Conservation (phyloP, 2,888 invertebrate genomes). For the Polydrusus cervinus region DNA sequence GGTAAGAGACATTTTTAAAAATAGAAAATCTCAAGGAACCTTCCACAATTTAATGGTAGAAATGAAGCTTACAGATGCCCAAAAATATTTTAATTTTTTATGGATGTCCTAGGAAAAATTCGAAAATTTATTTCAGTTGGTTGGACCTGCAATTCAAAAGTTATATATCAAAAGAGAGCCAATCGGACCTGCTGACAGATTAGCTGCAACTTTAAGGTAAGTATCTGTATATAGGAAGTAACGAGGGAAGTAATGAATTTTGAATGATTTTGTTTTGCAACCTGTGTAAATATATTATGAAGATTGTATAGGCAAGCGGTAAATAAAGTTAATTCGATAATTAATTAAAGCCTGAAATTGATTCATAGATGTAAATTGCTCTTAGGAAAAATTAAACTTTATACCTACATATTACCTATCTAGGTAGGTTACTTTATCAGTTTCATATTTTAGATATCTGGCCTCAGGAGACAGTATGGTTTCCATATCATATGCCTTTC, state of each 20-base stretch:
- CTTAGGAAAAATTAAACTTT: neutral
- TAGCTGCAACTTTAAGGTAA: conserved; percentile 1
- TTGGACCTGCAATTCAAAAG: neutral
- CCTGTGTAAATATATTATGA: neutral
- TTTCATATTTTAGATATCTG: conserved; percentile 15
- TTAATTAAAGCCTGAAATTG: neutral
- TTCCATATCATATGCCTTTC: conserved; percentile 30
- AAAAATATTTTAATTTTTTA: neutral
- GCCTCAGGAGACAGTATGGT: conserved; percentile 34
- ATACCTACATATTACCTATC: neutral
- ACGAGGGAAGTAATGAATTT: neutral
- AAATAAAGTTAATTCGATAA: conserved; percentile 1
- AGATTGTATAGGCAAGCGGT: neutral
- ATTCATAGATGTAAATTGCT: neutral
- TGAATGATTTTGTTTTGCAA: conserved; percentile 1
- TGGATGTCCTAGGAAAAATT: neutral
- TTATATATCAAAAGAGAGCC: neutral
- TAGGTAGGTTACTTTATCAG: neutral
- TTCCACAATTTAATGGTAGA: conserved; percentile 1
- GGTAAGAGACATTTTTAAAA: conserved; percentile 1
- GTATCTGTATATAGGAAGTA: neutral
- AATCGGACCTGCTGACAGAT: neutral
- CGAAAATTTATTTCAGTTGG: neutral
- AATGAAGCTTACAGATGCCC: neutral
- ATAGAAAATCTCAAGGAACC: neutral